phyloP scores from a whole-genome alignment of 2,113 vertebrate genomes.

The Lepisosteus oculatus region DNA sequence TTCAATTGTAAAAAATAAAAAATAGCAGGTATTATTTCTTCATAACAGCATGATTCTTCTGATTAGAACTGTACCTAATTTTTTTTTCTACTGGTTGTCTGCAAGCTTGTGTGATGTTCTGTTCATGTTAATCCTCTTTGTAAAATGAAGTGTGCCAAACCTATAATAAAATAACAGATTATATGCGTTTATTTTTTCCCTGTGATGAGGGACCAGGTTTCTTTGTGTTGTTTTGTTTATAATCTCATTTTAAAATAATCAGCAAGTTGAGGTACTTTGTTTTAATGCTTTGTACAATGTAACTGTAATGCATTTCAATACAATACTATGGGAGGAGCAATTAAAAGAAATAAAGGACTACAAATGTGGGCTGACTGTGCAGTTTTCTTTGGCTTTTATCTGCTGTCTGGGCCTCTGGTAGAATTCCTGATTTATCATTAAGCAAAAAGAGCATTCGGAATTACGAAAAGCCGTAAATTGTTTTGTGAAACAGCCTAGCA shows the following conservation, averaged over 20 bases:
- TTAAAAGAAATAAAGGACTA: slow-evolving; percentile 96
- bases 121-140: slow-evolving; percentile 95
- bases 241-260: slow-evolving; percentile 97
- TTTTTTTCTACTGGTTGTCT: slow-evolving; percentile 96
- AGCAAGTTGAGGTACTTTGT: slow-evolving; percentile 99
- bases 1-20: slow-evolving; percentile 82
- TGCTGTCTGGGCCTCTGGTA: neutral
- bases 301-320: slow-evolving; percentile 99
- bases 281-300: slow-evolving; percentile 99
- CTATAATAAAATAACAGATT: slow-evolving; percentile 86
- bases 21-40: slow-evolving; percentile 86
- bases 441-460: too few relatives aligned
- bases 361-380: slow-evolving; percentile 66
- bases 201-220: slow-evolving; percentile 83
- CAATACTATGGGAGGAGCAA: slow-evolving; percentile 98
- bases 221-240: slow-evolving; percentile 82
- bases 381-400: slow-evolving; percentile 25
- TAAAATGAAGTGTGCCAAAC: slow-evolving; percentile 90
- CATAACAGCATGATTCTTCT: slow-evolving; percentile 98
- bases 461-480: too few relatives aligned
- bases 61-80: slow-evolving; percentile 91
- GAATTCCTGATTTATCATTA: too few relatives aligned
- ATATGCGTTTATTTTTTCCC: slow-evolving; percentile 82
- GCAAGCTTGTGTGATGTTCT: slow-evolving; percentile 96
- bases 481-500: too few relatives aligned